Evolutionary conservation across 2,113 vertebrate species (phyloP).

Genomic region (Brachyhypopomus occidentalis): DNA sequence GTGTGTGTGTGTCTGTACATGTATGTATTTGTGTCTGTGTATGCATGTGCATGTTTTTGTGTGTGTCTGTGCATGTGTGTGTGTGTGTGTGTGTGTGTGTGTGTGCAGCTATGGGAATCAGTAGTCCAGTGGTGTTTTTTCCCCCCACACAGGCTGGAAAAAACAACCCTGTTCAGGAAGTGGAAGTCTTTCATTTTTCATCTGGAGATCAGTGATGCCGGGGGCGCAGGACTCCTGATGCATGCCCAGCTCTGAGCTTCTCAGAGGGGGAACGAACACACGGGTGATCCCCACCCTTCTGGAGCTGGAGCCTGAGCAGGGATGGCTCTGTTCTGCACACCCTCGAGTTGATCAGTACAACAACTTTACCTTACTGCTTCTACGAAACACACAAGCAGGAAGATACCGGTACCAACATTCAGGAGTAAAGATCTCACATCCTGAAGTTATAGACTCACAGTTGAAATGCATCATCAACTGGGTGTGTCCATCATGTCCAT

Average conservation of each 20-base stretch:
- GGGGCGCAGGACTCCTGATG: not conserved
- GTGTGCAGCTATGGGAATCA: not conserved
- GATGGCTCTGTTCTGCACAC: too few relatives aligned
- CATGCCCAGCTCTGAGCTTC: constrained; percentile 22
- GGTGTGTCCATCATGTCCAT: not conserved
- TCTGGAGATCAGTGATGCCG: constrained; percentile 32
- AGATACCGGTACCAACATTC: not conserved
- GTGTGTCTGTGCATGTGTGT: too few relatives aligned
- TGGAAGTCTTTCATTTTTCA: constrained; percentile 30
- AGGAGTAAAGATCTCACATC: not conserved
- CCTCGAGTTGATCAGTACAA: too few relatives aligned
- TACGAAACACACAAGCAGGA: not conserved
- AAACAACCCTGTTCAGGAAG: constrained; percentile 35
- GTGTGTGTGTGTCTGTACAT: too few relatives aligned
- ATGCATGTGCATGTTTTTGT: too few relatives aligned
- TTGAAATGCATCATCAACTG: not conserved
- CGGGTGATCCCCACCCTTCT: constrained; percentile 16
- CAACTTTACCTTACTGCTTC: too few relatives aligned
- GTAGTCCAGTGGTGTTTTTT: constrained; percentile 7
- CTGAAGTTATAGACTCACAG: not conserved
- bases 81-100: not conserved
- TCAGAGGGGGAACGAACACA: not conserved
- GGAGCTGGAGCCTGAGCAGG: not conserved
- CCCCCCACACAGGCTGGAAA: constrained; percentile 19
- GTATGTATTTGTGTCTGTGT: too few relatives aligned